Evolutionary conservation across 2,797 vertebrate species (phyloP), one percentile per base, ranked within the genome.

Genomic region (Oreochromis mossambicus): DNA sequence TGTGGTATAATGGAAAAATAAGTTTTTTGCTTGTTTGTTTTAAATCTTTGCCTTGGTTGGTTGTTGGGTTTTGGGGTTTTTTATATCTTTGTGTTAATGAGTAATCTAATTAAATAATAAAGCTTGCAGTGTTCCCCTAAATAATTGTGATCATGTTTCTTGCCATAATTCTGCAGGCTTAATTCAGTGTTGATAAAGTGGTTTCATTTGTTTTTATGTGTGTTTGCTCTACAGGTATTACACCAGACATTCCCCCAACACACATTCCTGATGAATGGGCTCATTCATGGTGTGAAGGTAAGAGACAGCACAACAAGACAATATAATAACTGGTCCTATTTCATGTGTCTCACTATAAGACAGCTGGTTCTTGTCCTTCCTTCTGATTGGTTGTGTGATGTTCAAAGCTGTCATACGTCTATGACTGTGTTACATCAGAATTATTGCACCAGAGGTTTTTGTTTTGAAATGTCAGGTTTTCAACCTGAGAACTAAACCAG

Each of bases 201-300:
- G 19, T 80, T 87, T 89, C 50, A 91, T 84, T 24, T 55, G n/a
- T 46, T 24, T 12, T 84, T 86, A 75, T 92, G 77, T 93, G 58
- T 91, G 86, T 90, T 92, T 89, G 6, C 78, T 85, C 38, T 80
- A 6, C 88, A 98, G 97, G 97, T 98, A 46, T 96, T 98, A 87
- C 97, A 96, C 88, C 96, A 98, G 94, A 98, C 98, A 75, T 98
- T 98, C 90, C 98, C 98, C 75, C 97, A 98, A 85, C 98, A 98
- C 88, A 98, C 97, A 7, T 98, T 98, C 96, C 95, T 98, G 94
- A 98, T 98, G 98, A 98, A 98, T 77, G 97, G 97, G 84, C 96
- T 98, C 10, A 98, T 98, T 90, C 97, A 98, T 34, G 97, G 98
- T 43, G 97, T 98, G 88, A 98, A 98, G 97, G 98, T 98, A 91